phyloP scores from a whole-genome alignment of 2,113 vertebrate genomes.

The Poecile atricapillus region DNA sequence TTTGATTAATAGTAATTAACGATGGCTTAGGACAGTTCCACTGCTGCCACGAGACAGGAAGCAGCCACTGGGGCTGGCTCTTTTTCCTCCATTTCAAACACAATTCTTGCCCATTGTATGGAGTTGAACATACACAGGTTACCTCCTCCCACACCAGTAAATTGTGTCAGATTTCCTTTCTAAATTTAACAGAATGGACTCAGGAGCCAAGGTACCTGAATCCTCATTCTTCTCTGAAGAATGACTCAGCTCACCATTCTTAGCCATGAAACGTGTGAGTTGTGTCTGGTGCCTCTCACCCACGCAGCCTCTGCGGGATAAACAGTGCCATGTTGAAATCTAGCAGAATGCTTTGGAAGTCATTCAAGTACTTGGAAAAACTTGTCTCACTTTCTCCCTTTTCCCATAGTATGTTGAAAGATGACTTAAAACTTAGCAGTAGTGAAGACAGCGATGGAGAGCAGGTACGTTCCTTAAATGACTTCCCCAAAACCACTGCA shows the following conservation, averaged over 20 bases:
- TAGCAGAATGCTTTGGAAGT: background rate
- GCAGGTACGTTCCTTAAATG: slow-evolving; percentile 71
- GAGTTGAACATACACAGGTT: background rate
- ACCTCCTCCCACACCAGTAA: background rate
- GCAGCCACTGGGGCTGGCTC: background rate
- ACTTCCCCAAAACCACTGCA: background rate
- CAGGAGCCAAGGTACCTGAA: background rate
- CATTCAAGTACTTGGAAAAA: slow-evolving; percentile 20
- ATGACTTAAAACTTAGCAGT: slow-evolving; percentile 97
- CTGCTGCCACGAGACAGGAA: background rate
- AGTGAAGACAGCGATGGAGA: slow-evolving; percentile 97
- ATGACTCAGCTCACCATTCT: background rate
- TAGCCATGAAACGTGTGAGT: background rate
- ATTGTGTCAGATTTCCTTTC: background rate
- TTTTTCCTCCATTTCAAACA: background rate
- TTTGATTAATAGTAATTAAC: background rate
- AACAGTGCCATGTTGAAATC: slow-evolving; percentile 1
- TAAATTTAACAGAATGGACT: background rate
- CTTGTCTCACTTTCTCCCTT: slow-evolving; percentile 47
- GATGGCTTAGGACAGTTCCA: background rate
- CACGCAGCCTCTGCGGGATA: background rate
- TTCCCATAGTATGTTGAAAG: slow-evolving; percentile 85
- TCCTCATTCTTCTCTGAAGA: background rate
- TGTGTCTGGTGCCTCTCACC: background rate
- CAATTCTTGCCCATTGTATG: background rate